phyloP scores from a whole-genome alignment of 1,140 invertebrate genomes.

The Lasioglossum albipes region DNA sequence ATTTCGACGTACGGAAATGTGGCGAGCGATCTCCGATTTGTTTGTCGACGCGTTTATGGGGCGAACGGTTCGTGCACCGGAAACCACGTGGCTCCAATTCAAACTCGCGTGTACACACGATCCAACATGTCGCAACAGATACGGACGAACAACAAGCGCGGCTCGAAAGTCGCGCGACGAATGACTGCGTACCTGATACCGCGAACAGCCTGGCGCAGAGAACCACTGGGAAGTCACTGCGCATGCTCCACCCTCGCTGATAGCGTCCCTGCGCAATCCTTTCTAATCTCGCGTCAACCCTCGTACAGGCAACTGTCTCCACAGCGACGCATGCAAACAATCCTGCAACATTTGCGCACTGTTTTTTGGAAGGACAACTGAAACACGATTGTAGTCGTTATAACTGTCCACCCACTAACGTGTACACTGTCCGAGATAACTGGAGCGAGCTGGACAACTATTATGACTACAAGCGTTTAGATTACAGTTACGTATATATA shows the following conservation, averaged over 20 bases:
- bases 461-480: not conserved
- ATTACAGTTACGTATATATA: too few species aligned
- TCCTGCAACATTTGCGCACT: too few species aligned
- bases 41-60: not conserved
- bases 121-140: not conserved
- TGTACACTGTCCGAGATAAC: too few species aligned
- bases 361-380: too few species aligned
- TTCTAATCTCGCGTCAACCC: not conserved
- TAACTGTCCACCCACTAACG: too few species aligned
- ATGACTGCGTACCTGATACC: slow-evolving; percentile 59
- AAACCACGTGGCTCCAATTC: slow-evolving; percentile 61
- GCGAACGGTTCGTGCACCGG: not conserved
- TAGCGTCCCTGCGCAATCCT: slow-evolving; percentile 39
- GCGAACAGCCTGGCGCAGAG: slow-evolving; percentile 43
- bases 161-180: slow-evolving; percentile 73
- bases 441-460: not conserved
- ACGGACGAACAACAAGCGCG: slow-evolving; percentile 55
- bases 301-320: too few species aligned
- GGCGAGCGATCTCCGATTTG: too few species aligned
- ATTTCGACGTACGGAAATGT: too few species aligned
- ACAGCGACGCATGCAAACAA: not conserved
- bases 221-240: slow-evolving; percentile 51
- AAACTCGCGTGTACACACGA: slow-evolving; percentile 22
- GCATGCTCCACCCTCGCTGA: slow-evolving; percentile 41
- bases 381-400: too few species aligned